A percentile compares a stretch with the other conserved stretches of the same genome.
Conservation (phyloP, 2,888 invertebrate genomes). For the Drosophila ezoana region DNA sequence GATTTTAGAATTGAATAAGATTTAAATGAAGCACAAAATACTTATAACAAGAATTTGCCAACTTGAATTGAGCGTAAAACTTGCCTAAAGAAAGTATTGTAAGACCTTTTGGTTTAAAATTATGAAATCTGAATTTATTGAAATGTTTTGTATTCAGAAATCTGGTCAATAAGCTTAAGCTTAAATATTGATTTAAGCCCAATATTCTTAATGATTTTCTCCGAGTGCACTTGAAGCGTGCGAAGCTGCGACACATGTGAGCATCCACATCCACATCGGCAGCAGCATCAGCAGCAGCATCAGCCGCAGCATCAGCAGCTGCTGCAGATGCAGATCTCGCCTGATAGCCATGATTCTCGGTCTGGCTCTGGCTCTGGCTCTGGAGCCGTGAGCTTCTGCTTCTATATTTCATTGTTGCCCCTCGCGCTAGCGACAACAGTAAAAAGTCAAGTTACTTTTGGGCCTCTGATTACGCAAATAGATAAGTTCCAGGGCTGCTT, state of each 20-base stretch:
- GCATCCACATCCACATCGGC: slow-evolving; percentile 44
- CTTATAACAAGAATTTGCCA: no score
- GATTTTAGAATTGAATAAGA: no score
- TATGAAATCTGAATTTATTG: no score
- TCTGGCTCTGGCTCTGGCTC: slow-evolving; percentile 7
- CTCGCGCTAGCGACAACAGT: slow-evolving; percentile 8
- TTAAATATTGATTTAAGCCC: no score
- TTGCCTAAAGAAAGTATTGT: no score
- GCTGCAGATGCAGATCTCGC: slow-evolving; percentile 49
- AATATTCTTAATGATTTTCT: background rate
- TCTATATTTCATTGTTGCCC: slow-evolving; percentile 5
- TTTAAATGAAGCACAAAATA: no score
- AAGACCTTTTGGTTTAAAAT: no score
- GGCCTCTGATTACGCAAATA: slow-evolving; percentile 64
- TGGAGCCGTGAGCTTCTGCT: slow-evolving; percentile 18
- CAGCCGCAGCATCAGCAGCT: slow-evolving; percentile 32
- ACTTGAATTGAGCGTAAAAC: no score
- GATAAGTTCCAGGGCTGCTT: slow-evolving; percentile 41
- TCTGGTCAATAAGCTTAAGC: no score
- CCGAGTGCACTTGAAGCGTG: slow-evolving; percentile 52
- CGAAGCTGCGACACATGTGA: slow-evolving; percentile 51
- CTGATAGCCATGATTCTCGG: slow-evolving; percentile 44
- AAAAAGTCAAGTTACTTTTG: slow-evolving; percentile 57
- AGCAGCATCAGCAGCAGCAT: slow-evolving; percentile 5
- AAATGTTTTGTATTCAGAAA: no score